phyloP scores from a whole-genome alignment of 2,888 invertebrate species.

The Acleris laterana region DNA sequence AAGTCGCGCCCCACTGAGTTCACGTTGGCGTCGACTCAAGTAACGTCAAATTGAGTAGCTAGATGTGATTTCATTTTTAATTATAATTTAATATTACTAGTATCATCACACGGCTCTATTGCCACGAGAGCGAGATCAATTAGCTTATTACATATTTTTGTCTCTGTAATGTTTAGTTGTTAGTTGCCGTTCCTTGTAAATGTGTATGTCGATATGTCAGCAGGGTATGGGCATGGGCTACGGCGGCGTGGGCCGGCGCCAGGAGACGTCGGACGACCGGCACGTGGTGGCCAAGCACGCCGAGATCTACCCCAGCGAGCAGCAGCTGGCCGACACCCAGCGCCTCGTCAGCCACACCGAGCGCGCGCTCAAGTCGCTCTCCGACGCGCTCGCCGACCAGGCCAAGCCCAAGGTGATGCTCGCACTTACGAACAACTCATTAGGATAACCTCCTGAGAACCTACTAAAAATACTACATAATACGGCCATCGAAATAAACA shows the following conservation, averaged over 20 bases:
- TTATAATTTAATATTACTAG: no score
- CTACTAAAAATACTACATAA: no score
- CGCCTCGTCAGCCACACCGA: constrained; percentile 97
- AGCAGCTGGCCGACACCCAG: constrained; percentile 94
- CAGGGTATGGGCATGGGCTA: constrained; percentile 59
- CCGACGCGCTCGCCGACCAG: constrained; percentile 91
- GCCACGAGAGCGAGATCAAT: no score
- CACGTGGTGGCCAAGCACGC: constrained; percentile 97
- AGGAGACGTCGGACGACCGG: constrained; percentile 97
- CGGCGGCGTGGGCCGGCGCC: constrained; percentile 87
- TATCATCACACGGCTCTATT: no score
- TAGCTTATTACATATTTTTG: no score
- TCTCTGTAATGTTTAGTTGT: no score
- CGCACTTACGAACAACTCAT: no score
- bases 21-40: neutral
- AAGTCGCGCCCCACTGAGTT: no score
- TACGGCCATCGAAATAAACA: no score
- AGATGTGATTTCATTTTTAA: no score
- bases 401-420: constrained; percentile 63
- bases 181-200: neutral
- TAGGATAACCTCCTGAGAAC: no score
- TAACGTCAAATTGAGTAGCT: no score
- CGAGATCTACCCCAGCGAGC: constrained; percentile 96
- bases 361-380: constrained; percentile 96
- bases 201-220: neutral